These are phyloP conservation scores for Brachionus rubens DNA, from an alignment of 1,140 invertebrate species.

Conservation along the genomic window DNA sequence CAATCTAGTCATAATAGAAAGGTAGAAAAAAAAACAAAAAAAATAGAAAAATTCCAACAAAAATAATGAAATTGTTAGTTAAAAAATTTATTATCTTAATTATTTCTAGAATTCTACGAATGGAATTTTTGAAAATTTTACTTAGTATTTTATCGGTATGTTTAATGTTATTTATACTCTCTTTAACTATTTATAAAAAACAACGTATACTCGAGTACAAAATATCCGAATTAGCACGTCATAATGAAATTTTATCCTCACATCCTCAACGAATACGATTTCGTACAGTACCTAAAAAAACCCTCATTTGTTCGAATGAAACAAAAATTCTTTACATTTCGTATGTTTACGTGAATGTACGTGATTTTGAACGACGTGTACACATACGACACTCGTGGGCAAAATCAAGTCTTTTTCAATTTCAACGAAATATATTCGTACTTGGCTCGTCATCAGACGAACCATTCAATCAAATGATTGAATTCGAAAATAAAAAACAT, in stretches of 20 bases:
- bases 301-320: background rate
- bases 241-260: background rate
- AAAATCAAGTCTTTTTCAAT: background rate
- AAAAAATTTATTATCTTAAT: too few species aligned
- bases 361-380: conserved; percentile 3
- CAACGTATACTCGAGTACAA: too few species aligned
- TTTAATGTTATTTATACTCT: too few species aligned
- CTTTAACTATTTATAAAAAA: too few species aligned
- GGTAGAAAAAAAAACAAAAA: too few species aligned
- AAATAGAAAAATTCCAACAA: too few species aligned
- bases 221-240: background rate
- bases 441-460: background rate
- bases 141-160: too few species aligned
- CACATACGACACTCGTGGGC: background rate
- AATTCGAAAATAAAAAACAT: background rate
- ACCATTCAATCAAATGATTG: conserved; percentile 25
- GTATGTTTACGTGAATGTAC: conserved; percentile 4
- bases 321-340: conserved; percentile 1
- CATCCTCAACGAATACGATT: background rate
- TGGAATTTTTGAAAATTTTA: too few species aligned
- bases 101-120: too few species aligned
- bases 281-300: background rate
- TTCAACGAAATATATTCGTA: conserved; percentile 2
- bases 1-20: too few species aligned
- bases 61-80: too few species aligned